These are phyloP conservation scores for Myotis davidii DNA, from an alignment of 2,113 vertebrate species.

Conservation along the genomic window DNA sequence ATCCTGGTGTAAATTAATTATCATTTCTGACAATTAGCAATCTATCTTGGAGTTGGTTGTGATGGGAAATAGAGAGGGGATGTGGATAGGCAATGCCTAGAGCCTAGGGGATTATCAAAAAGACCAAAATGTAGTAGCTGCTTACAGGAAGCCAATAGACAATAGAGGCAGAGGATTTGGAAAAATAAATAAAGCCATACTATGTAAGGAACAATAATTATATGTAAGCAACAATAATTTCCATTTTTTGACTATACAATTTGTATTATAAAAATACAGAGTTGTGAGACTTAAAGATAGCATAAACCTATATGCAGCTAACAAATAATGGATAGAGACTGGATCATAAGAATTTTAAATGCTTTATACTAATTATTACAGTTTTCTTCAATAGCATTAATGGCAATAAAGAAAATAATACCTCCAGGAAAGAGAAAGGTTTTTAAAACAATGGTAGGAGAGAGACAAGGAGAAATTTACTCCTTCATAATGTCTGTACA, in stretches of 20 bases:
- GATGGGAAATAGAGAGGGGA: neutral
- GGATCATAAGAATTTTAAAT: conserved; percentile 8
- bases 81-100: accelerated
- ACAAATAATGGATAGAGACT: neutral
- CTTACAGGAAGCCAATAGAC: neutral
- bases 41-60: neutral
- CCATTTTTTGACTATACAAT: neutral
- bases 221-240: no score
- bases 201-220: no score
- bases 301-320: neutral
- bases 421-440: neutral
- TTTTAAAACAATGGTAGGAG: neutral
- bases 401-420: conserved; percentile 5
- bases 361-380: neutral
- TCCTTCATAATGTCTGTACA: neutral
- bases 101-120: neutral
- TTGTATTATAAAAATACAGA: neutral
- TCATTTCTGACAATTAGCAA: neutral
- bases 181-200: neutral
- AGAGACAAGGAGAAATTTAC: neutral
- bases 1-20: neutral
- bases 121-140: neutral
- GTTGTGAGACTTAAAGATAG: neutral
- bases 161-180: neutral
- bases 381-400: neutral